phyloP scores from a whole-genome alignment of 2,113 vertebrate genomes.

The Ahaetulla prasina region DNA sequence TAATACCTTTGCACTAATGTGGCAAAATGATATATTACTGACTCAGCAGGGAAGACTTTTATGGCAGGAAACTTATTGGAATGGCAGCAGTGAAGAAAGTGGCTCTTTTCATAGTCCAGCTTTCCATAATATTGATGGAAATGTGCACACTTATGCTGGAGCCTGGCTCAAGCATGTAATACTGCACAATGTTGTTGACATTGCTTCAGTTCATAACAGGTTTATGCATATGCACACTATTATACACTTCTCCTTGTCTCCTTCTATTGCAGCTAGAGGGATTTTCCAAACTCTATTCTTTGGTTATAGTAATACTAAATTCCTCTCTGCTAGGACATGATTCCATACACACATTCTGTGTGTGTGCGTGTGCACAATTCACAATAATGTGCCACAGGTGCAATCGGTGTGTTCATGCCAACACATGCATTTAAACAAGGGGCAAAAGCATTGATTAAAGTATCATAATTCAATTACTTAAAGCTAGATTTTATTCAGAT shows the following conservation, averaged over 20 bases:
- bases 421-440: not conserved
- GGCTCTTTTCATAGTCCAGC: not conserved
- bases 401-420: not conserved
- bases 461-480: not conserved
- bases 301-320: not conserved
- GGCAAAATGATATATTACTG: not conserved
- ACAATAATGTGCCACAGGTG: not conserved
- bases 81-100: not conserved
- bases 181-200: not conserved
- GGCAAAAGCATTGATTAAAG: not conserved
- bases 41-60: slow-evolving; percentile 2
- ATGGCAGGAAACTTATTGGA: not conserved
- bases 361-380: not conserved
- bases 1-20: slow-evolving; percentile 1
- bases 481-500: not conserved
- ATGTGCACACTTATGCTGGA: not conserved
- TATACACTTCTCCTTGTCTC: not conserved
- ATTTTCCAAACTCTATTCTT: not conserved
- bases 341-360: not conserved
- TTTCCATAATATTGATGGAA: not conserved
- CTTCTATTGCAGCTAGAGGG: not conserved
- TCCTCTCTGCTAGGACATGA: not conserved
- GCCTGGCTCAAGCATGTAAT: not conserved
- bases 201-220: not conserved
- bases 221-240: not conserved